Evolutionary conservation across 1,140 invertebrate species (phyloP).

Genomic region (Drosophila ogumai): DNA sequence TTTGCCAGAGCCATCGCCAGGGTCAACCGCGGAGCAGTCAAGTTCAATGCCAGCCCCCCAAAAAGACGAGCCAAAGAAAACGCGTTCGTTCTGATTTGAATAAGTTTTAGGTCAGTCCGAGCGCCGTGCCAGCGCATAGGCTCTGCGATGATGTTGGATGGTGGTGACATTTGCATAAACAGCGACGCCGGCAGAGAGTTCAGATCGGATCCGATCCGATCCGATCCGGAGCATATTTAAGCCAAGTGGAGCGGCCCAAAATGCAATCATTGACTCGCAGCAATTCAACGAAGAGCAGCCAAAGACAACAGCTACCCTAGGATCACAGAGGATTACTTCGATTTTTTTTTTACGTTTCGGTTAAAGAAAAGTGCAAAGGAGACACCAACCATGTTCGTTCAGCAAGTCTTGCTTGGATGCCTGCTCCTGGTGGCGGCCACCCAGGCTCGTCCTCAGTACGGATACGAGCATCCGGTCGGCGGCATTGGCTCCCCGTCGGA

Average conservation of each 20-base stretch:
- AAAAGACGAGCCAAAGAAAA: constrained; percentile 19
- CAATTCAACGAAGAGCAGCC: constrained; percentile 38
- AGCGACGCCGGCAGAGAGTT: constrained; percentile 50
- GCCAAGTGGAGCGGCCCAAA: constrained; percentile 72
- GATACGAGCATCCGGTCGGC: constrained; percentile 63
- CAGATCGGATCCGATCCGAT: constrained; percentile 1
- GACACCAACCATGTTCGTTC: constrained; percentile 13
- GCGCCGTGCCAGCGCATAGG: constrained; percentile 16
- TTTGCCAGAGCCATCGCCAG: constrained; percentile 26
- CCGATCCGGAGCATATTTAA: constrained; percentile 68
- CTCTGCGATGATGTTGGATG: constrained; percentile 10
- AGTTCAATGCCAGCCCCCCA: constrained; percentile 64
- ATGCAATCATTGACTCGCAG: constrained; percentile 76
- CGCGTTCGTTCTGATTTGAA: constrained; percentile 72
- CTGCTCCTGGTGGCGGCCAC: constrained; percentile 42
- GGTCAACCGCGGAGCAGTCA: constrained; percentile 52
- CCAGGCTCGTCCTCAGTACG: constrained; percentile 74
- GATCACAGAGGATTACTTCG: constrained; percentile 29
- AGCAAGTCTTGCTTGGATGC: constrained; percentile 36
- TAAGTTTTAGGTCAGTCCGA: constrained; percentile 72
- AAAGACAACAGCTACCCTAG: constrained; percentile 7
- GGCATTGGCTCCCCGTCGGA: constrained; percentile 28
- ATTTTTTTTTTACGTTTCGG: not conserved
- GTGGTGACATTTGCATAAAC: constrained; percentile 65
- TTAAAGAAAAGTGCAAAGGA: not conserved